phyloP scores from a whole-genome alignment of 2,888 invertebrate species.

The Cremastinae sp. region DNA sequence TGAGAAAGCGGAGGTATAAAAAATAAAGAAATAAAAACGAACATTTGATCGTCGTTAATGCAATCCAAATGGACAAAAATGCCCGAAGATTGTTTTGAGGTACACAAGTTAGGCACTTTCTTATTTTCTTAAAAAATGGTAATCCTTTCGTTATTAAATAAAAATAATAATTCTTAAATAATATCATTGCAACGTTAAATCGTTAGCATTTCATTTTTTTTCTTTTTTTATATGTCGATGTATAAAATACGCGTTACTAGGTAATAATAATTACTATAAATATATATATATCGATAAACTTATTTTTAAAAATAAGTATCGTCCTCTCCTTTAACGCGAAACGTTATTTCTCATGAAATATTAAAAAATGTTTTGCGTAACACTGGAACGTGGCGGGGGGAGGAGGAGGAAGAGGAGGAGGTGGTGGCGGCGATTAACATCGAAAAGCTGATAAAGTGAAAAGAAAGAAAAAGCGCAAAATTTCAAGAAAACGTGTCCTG shows the following conservation, averaged over 20 bases:
- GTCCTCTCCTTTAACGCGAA: constrained; percentile 51
- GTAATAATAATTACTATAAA: constrained; percentile 62
- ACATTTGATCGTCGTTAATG: constrained; percentile 63
- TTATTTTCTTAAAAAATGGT: constrained; percentile 49
- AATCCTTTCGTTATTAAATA: constrained; percentile 48
- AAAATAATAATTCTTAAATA: constrained; percentile 61
- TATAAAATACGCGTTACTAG: constrained; percentile 67
- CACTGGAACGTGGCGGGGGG: constrained; percentile 52
- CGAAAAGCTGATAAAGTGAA: not conserved
- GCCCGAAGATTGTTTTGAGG: constrained; percentile 74
- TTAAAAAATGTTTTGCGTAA: constrained; percentile 57
- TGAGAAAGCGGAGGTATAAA: not conserved
- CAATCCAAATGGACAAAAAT: constrained; percentile 70
- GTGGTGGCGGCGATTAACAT: not conserved
- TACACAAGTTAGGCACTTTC: constrained; percentile 75
- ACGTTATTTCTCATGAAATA: constrained; percentile 50
- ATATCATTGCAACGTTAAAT: constrained; percentile 57
- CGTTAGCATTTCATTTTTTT: constrained; percentile 57
- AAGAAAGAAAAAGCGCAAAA: not conserved
- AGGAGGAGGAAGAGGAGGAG: too few species aligned
- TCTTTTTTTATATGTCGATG: constrained; percentile 58
- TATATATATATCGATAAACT: constrained; percentile 73
- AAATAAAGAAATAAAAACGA: not conserved
- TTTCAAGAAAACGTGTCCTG: too few species aligned
- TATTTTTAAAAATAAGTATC: constrained; percentile 75